Evolutionary conservation across 2,797 vertebrate species (phyloP), one percentile per base, ranked within the genome.

Genomic region (Cirrhinus mrigala): DNA sequence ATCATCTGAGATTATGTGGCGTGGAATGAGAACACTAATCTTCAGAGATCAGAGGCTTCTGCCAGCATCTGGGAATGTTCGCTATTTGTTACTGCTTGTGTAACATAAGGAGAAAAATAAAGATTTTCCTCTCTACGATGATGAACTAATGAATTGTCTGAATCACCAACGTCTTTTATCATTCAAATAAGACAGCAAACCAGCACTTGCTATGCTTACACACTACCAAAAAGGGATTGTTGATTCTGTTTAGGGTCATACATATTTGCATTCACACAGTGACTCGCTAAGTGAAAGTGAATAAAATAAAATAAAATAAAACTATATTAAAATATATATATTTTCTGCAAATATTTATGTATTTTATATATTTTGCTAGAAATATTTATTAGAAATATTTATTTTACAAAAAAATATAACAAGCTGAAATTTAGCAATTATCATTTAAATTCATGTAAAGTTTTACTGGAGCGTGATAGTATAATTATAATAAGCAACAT

Each of bases 1-100:
- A 68, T 88, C 82, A 82, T 88, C 90, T 73, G 80, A 62, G 74
- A 68, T 88, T 85, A 84, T 77, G 83, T 76, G 85, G 88, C 86
- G 84, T 88, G 82, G 83, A 90, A 37, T 27, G 73, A 73, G 52
- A 60, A 33, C 9, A 46, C 29, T 37, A 80, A 75, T 75, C 52
- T 83, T 69, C n/a, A 60, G 9, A 80, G 77, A 84, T 83, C 69
- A 62, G 22, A 9, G 6, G 52, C 37, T 44, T 73, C 46, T 18
- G 48, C 27, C 27, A 79, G 64, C 71, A 73, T 66, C 7, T 62
- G 46, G 14, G 15, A 22, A 52, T 24, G 27, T 86, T 75, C 70
- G 70, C 44, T 48, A 66, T 40, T 27, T 22, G 40, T 46, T 54
- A 40, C 12, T 50, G 69, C 29, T 82, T 82, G 8, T 46, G 16